These are phyloP conservation scores for Harpagoxenus sublaevis DNA, from an alignment of 2,888 invertebrate species.

Conservation along the genomic window DNA sequence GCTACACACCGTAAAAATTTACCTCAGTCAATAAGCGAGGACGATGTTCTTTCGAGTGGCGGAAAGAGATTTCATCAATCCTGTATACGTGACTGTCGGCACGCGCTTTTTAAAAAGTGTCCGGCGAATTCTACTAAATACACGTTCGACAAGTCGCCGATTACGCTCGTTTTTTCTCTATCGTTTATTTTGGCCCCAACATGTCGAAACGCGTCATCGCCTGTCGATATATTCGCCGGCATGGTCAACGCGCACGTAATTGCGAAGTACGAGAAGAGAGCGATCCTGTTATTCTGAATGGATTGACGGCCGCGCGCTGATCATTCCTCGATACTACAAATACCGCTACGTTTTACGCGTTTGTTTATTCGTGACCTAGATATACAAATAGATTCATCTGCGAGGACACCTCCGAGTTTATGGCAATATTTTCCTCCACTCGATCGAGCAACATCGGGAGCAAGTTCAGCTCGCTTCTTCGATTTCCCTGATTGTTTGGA, in stretches of 20 bases:
- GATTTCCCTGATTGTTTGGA: slow-evolving; percentile 17
- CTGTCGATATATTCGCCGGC: slow-evolving; percentile 42
- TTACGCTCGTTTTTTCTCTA: neutral
- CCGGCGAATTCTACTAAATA: slow-evolving; percentile 12
- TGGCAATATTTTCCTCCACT: slow-evolving; percentile 33
- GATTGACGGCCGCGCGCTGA: slow-evolving; percentile 34
- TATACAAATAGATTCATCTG: slow-evolving; percentile 35
- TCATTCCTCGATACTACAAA: slow-evolving; percentile 43
- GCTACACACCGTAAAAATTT: neutral
- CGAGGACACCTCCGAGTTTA: slow-evolving; percentile 34
- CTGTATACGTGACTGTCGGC: neutral
- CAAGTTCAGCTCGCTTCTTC: slow-evolving; percentile 2
- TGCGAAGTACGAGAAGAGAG: slow-evolving; percentile 23
- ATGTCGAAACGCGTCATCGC: slow-evolving; percentile 44
- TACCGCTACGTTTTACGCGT: slow-evolving; percentile 31
- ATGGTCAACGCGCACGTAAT: slow-evolving; percentile 47
- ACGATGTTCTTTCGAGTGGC: neutral
- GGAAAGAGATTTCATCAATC: neutral
- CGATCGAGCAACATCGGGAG: neutral
- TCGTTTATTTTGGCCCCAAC: slow-evolving; percentile 34
- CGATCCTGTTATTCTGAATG: slow-evolving; percentile 46
- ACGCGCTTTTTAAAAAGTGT: neutral
- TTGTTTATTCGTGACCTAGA: slow-evolving; percentile 36
- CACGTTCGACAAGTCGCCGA: slow-evolving; percentile 25
- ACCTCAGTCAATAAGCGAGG: neutral